A percentile compares a stretch with the other conserved stretches of the same genome.
These are phyloP conservation scores for Gracilinanus agilis DNA, from an alignment of 2,113 vertebrate species.

Conservation along the genomic window DNA sequence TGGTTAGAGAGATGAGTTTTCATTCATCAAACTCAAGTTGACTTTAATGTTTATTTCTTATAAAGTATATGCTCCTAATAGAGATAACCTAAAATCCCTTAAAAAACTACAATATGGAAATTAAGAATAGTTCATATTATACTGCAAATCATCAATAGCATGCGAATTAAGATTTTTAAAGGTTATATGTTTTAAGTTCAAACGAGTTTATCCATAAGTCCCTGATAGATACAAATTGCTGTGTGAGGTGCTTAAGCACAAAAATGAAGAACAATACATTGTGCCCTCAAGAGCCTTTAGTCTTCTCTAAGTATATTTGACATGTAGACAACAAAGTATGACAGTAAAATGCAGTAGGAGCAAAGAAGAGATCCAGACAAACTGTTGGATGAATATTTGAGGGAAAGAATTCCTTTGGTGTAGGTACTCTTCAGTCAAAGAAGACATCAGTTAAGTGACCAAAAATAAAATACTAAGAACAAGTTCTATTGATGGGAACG, in stretches of 20 bases:
- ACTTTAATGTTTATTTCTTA: neutral
- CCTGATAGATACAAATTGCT: neutral
- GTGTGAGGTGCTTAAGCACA: neutral
- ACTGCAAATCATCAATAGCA: neutral
- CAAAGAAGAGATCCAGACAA: too few species aligned
- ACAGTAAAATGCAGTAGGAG: neutral
- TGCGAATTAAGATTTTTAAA: neutral
- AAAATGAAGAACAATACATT: neutral
- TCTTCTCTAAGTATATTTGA: neutral
- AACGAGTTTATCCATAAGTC: neutral
- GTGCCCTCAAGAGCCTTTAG: neutral
- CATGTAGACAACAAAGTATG: neutral
- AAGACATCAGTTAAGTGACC: too few species aligned
- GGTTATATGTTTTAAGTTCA: neutral
- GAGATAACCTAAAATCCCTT: neutral
- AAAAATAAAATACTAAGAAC: slow-evolving; percentile 30
- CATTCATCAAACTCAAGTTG: neutral
- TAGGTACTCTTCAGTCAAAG: too few species aligned
- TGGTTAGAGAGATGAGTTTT: slow-evolving; percentile 18
- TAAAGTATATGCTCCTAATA: neutral
- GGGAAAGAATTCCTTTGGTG: too few species aligned
- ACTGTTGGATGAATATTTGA: too few species aligned
- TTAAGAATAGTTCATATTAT: neutral
- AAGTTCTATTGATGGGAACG: neutral
- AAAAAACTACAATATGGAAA: neutral